phyloP scores from a whole-genome alignment of 2,113 vertebrate species.

The Passer domesticus region DNA sequence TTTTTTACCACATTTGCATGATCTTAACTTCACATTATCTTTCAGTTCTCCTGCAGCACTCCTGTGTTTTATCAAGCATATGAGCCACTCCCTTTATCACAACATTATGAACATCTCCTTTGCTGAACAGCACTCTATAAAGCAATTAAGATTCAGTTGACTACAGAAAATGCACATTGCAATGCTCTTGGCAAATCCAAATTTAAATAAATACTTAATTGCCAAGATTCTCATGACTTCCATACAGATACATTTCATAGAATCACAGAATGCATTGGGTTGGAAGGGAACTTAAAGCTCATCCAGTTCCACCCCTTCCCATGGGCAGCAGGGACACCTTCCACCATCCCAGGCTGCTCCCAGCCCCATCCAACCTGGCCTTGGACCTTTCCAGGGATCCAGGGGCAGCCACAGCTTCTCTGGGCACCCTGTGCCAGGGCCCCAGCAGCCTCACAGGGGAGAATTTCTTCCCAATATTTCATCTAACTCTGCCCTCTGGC shows the following conservation, averaged over 20 bases:
- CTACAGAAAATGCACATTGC: not conserved
- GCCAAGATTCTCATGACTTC: not conserved
- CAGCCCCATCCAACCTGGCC: rapidly evolving
- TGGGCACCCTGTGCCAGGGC: not conserved
- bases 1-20: not conserved
- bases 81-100: not conserved
- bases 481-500: rapidly evolving
- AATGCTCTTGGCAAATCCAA: constrained; percentile 6
- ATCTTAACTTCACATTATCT: not conserved
- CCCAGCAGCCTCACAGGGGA: rapidly evolving
- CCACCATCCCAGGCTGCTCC: not conserved
- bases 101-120: not conserved
- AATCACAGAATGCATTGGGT: not conserved
- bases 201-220: constrained; percentile 8
- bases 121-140: not conserved
- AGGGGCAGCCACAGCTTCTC: not conserved
- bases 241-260: not conserved
- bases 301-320: not conserved
- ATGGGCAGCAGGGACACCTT: not conserved
- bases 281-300: not conserved
- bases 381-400: not conserved
- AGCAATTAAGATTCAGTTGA: not conserved
- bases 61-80: not conserved
- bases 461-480: not conserved
- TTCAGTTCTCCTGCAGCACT: not conserved